Evolutionary conservation across 2,888 invertebrate species (phyloP), one percentile per base, ranked within the genome.

Genomic region (Eilema griseolum): DNA sequence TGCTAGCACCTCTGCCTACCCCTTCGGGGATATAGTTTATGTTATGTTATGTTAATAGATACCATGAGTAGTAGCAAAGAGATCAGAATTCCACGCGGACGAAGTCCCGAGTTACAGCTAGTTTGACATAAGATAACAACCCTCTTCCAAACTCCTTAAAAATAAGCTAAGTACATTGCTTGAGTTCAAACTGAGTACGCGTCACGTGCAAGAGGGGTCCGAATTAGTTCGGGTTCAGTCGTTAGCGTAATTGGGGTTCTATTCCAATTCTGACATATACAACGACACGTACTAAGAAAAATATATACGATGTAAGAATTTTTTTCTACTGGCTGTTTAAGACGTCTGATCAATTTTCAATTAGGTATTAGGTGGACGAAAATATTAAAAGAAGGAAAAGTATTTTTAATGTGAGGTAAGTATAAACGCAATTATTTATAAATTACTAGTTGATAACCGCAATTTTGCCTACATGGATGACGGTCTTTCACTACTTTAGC

Each of bases 121-220:
- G 24, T 12, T 24, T 14, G 57, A 16, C 16, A 59, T 28, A 28
- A 26, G 24, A 59, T 59, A 28, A 28, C 4, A 59, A 59, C 14
- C 59, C 23, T 24, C 59, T 59, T 59, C 14, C 14, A 7, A 59
- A 59, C 16, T 28, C 26, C 69, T 71, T 76, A 67, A 77, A 65
- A n/a, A 20, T 52, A n/a, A 66, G 60, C 31, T n/a, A 56, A 24
- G 37, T 41, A 41, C 41, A 24, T 41, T 24, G 24, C 46, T 46
- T 16, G 46, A 52, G 16, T 59, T 31, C 20, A 33, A 12, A 3
- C 61, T 31, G 61, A 61, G 20, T 31, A 16, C 28, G 26, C 60
- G 60, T 61, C 61, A 61, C 61, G 61, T 31, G 61, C 61, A 61
- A 61, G 61, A 26, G 61, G 31, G 61, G 23, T 61, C 28, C 61